phyloP scores from a whole-genome alignment of 2,113 vertebrate species.

The Drymodes brunneopygia region DNA sequence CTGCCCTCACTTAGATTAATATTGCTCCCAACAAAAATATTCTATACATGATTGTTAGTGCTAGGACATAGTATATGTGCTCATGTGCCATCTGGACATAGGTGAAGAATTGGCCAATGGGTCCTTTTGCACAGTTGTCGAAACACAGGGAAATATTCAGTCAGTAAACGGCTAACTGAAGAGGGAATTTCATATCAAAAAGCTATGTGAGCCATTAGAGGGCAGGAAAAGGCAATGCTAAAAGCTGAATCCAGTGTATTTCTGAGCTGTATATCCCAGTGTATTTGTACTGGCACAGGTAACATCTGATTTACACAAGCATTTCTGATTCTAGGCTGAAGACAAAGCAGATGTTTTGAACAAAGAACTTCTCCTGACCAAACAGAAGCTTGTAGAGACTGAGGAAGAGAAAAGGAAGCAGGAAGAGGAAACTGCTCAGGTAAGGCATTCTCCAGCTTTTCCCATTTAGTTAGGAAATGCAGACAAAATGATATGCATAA shows the following conservation, averaged over 20 bases:
- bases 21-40: not conserved
- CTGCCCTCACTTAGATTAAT: not conserved
- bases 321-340: conserved; percentile 79
- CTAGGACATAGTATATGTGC: not conserved
- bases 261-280: not conserved
- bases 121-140: not conserved
- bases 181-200: not conserved
- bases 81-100: not conserved
- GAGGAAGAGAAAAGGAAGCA: conserved; percentile 95
- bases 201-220: not conserved
- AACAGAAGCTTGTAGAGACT: conserved; percentile 91
- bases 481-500: not conserved
- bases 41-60: rapidly evolving
- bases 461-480: not conserved
- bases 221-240: not conserved
- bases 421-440: conserved; percentile 95
- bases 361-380: conserved; percentile 94
- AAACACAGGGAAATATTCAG: not conserved
- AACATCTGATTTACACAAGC: not conserved
- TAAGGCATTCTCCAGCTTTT: conserved; percentile 13
- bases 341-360: conserved; percentile 96
- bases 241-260: not conserved
- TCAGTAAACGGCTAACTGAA: not conserved
- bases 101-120: not conserved
- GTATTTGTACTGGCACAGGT: not conserved